Percentiles rank a stretch among this genome's conserved stretches.
Evolutionary conservation across 2,888 invertebrate species (phyloP).

Genomic region (Epirrhoe tristata): DNA sequence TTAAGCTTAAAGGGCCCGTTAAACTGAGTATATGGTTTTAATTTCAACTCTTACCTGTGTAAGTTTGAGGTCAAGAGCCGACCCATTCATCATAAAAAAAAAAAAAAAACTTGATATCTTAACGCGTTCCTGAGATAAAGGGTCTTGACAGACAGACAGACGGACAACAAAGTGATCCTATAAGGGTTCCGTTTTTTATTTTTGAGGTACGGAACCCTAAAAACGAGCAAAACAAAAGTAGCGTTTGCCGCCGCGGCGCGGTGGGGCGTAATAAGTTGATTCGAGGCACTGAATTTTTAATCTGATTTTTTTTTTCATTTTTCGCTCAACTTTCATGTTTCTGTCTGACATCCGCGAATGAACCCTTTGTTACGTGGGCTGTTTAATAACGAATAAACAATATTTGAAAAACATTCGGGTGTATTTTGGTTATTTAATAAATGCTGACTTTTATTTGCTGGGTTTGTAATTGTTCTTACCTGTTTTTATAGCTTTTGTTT

Average conservation of each 20-base stretch:
- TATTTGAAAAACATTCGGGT: constrained; percentile 26
- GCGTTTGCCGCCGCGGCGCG: constrained; percentile 34
- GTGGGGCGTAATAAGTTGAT: constrained; percentile 41
- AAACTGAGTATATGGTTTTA: too few species aligned
- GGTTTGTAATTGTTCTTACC: constrained; percentile 19
- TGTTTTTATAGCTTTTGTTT: constrained; percentile 13
- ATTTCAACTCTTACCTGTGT: too few species aligned
- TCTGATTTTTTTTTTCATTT: constrained; percentile 34
- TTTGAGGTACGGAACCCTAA: too few species aligned
- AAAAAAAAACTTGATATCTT: too few species aligned
- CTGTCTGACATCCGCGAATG: constrained; percentile 35
- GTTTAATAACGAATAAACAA: constrained; percentile 25
- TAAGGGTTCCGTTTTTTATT: too few species aligned
- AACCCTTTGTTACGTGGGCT: constrained; percentile 35
- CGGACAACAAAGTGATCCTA: too few species aligned
- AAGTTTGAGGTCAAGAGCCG: too few species aligned
- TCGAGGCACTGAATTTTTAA: constrained; percentile 42
- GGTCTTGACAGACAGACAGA: too few species aligned
- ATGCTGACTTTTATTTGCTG: constrained; percentile 25
- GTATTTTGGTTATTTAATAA: constrained; percentile 30
- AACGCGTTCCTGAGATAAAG: too few species aligned
- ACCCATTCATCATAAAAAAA: too few species aligned
- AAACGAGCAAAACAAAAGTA: constrained; percentile 41
- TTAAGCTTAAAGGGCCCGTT: too few species aligned
- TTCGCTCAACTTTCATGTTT: constrained; percentile 37